Base-by-base conservation (phyloP, 2,888 invertebrate genomes). In the Hirtodrosophila histrioides region DNA sequence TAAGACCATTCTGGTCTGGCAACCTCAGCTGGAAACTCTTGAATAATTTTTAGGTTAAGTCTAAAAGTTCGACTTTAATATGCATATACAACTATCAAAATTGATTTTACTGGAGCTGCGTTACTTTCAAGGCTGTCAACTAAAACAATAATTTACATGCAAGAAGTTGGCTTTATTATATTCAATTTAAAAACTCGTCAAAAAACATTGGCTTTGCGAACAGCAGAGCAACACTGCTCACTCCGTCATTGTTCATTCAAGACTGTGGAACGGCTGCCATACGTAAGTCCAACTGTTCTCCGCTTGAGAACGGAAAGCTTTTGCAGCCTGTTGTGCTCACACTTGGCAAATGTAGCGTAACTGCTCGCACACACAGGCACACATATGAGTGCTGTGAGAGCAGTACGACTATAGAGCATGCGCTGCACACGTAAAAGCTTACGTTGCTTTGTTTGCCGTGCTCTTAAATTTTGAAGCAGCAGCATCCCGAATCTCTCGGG, bases 401-500 rank as follows among this genome's bases (percentile, higher is more conserved):
- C 44, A 67, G 75, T 49, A 10, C 66, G 17, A 46, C 75, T 61
- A 44, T 57, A 69, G 33, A 6, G 5, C 0, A 5, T 0, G 0
- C 4, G 51, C 56, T 31, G 58, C 51, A 49, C 23, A 57, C n/a
- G n/a, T n/a, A 3, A 63, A 70, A 78, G 78, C 75, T 81, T 31
- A n/a, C 0, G 0, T 0, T 6, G 17, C 1, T 4, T 39, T 17
- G 3, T 24, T 29, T 0, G 43, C 3, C 0, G 5, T 35, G 17
- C 84, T 86, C 78, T 87, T 74, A 65, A 48, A 53, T n/a, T 41
- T 29, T 33, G 43, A 6, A 17, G 11, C 62, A 67, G 46, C 75
- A 63, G 60, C 74, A 57, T 53, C 53, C 36, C 39, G 27, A n/a
- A 57, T 69, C 78, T 65, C 69, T 71, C 66, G 63, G 65, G 23